Evolutionary conservation across 2,113 vertebrate species (phyloP).

Genomic region (Megaleporinus macrocephalus): DNA sequence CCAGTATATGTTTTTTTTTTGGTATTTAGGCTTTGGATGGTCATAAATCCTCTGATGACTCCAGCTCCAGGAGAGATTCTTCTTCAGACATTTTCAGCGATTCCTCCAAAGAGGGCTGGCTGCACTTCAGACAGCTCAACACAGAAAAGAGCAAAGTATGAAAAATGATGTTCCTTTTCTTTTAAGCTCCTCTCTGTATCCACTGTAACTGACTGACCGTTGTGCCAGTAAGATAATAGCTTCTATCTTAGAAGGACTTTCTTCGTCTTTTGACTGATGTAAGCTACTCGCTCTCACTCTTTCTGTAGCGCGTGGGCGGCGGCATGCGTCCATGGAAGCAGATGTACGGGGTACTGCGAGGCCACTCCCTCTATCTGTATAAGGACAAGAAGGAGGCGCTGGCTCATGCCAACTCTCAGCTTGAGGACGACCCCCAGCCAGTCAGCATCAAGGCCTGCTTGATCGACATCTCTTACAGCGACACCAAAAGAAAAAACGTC

Average conservation of each 20-base stretch:
- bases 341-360: slow-evolving; percentile 90
- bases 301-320: slow-evolving; percentile 84
- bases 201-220: no score
- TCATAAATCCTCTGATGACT: slow-evolving; percentile 88
- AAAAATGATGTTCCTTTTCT: neutral
- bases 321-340: slow-evolving; percentile 96
- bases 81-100: slow-evolving; percentile 89
- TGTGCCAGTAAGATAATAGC: no score
- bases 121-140: slow-evolving; percentile 89
- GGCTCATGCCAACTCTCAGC: slow-evolving; percentile 75
- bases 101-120: slow-evolving; percentile 91
- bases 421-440: slow-evolving; percentile 86
- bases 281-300: neutral
- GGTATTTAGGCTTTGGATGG: slow-evolving; percentile 80
- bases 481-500: slow-evolving; percentile 97
- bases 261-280: neutral
- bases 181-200: neutral
- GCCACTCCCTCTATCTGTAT: slow-evolving; percentile 90
- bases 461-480: slow-evolving; percentile 97
- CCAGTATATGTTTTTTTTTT: neutral
- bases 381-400: slow-evolving; percentile 91
- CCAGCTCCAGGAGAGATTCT: slow-evolving; percentile 88
- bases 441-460: slow-evolving; percentile 95
- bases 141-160: slow-evolving; percentile 95
- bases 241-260: no score